Conservation (phyloP, 2,797 vertebrate species). For the Ataeniobius toweri region DNA sequence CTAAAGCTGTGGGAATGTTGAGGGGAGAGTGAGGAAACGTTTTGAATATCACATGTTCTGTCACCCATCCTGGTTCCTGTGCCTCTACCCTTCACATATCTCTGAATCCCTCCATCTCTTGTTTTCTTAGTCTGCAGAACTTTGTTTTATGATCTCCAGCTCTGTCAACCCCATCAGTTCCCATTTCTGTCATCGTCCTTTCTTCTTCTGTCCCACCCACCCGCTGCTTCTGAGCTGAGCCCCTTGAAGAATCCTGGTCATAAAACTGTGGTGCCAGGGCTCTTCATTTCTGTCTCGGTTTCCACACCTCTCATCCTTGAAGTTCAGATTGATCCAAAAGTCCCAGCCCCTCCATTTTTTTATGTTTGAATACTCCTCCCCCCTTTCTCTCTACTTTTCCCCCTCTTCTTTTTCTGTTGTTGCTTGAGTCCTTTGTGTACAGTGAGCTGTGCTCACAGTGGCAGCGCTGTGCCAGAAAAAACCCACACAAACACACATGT, state of each 20-base stretch:
- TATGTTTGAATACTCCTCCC: constrained; percentile 37
- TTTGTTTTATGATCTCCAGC: constrained; percentile 55
- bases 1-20: constrained; percentile 50
- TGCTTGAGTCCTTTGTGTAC: constrained; percentile 75
- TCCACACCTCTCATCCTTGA: constrained; percentile 65
- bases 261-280: constrained; percentile 79
- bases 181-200: constrained; percentile 66
- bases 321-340: constrained; percentile 49
- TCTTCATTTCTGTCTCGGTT: constrained; percentile 75
- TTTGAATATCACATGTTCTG: constrained; percentile 48
- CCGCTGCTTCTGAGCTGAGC: constrained; percentile 69
- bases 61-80: constrained; percentile 35
- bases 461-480: constrained; percentile 81
- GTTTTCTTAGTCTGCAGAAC: constrained; percentile 50
- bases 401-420: constrained; percentile 66
- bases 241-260: constrained; percentile 76
- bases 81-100: constrained; percentile 23
- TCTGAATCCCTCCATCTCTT: constrained; percentile 26
- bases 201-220: constrained; percentile 55
- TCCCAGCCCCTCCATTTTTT: constrained; percentile 54
- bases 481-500: constrained; percentile 72
- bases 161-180: constrained; percentile 59
- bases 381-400: constrained; percentile 46
- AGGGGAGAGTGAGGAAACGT: constrained; percentile 52
- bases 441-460: constrained; percentile 79